Percentiles rank a stretch among this genome's conserved stretches.
phyloP scores from a whole-genome alignment of 2,888 invertebrate genomes.

The Rhagonycha lutea region DNA sequence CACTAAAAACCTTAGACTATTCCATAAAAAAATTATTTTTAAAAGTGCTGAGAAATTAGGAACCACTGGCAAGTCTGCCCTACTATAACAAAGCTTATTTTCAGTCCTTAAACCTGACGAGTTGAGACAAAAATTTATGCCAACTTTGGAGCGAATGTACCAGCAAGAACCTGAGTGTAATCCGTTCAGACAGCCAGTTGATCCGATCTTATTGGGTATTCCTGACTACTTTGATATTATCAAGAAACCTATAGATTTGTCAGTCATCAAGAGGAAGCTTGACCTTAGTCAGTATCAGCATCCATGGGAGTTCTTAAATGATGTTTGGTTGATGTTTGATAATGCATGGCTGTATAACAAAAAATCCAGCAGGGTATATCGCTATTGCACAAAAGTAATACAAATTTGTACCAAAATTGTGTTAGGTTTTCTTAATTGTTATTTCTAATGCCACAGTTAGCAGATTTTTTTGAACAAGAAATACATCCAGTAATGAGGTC shows the following conservation, averaged over 20 bases:
- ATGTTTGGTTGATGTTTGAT: conserved; percentile 99
- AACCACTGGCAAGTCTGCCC: no score
- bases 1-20: no score
- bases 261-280: conserved; percentile 90
- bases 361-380: conserved; percentile 96
- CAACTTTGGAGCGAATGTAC: conserved; percentile 91
- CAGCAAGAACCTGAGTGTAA: conserved; percentile 94
- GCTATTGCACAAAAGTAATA: conserved; percentile 94
- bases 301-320: conserved; percentile 99
- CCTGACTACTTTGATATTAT: conserved; percentile 98
- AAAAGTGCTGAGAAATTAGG: no score
- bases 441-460: conserved; percentile 67
- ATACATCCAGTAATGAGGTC: conserved; percentile 99
- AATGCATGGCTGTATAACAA: conserved; percentile 99
- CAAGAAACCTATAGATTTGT: conserved; percentile 95
- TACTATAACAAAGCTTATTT: neutral
- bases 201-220: conserved; percentile 86
- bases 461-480: conserved; percentile 96
- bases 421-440: conserved; percentile 31
- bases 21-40: no score
- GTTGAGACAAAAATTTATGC: conserved; percentile 86
- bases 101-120: conserved; percentile 91
- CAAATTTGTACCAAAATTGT: neutral
- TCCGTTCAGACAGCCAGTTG: conserved; percentile 96
- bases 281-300: conserved; percentile 93